Conservation (phyloP, 1,140 invertebrate species). For the Zaprionus ghesquierei region DNA sequence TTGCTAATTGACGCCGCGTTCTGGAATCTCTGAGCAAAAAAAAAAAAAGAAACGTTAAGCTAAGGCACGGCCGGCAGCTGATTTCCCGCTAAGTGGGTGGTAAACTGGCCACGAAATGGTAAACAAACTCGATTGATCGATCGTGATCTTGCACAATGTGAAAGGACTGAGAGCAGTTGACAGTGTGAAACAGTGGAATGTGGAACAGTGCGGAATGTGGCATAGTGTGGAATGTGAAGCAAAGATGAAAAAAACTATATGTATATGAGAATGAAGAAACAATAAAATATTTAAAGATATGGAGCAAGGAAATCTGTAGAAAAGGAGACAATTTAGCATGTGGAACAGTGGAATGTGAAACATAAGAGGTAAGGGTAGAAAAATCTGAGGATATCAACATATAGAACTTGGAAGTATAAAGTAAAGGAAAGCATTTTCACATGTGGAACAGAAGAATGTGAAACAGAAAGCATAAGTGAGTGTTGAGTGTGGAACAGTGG, state of each 20-base stretch:
- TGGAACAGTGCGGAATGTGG: background rate
- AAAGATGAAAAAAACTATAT: too few species aligned
- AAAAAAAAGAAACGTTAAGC: background rate
- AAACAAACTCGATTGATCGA: conserved; percentile 1
- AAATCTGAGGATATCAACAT: too few species aligned
- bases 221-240: background rate
- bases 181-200: background rate
- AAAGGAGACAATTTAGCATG: too few species aligned
- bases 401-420: too few species aligned
- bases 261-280: background rate
- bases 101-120: conserved; percentile 21
- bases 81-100: conserved; percentile 22
- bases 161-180: background rate
- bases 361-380: too few species aligned
- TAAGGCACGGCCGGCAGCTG: background rate
- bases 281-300: too few species aligned
- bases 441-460: background rate
- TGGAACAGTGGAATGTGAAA: too few species aligned
- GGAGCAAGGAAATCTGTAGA: too few species aligned
- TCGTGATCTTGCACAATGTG: conserved; percentile 1
- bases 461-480: background rate
- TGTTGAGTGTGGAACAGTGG: background rate
- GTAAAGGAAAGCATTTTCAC: too few species aligned
- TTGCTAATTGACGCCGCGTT: conserved; percentile 21
- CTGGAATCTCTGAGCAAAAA: background rate